Base-by-base conservation (phyloP, 2,888 invertebrate species). In the Hyposoter didymator region DNA sequence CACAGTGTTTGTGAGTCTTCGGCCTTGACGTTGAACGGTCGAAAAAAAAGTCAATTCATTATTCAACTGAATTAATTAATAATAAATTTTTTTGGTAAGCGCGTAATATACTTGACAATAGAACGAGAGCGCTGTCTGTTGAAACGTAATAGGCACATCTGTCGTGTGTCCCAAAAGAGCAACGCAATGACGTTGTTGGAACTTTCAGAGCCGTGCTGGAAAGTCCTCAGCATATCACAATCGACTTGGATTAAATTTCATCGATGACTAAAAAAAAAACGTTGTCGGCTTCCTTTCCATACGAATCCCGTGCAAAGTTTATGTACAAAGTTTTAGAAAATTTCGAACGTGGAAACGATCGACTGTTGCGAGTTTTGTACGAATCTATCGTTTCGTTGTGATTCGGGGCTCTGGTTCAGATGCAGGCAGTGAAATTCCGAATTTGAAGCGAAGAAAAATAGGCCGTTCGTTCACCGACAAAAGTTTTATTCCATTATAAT, bases 401-500 rank as follows among this genome's bases (percentile, higher is more conserved):
- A 45, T 45, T 80, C 47, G 49, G 7, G 76, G 62, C 80, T 73
- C 52, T 67, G 72, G 67, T 74, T 83, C 70, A 59, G 70, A 64
- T 45, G 35, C 49, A 35, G 83, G 85, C 83, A 83, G 85, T 85
- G 80, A 80, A 78, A 62, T 74, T 28, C 76, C 73, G 69, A 82
- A 47, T 79, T 49, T 45, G 35, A 45, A 84, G 28, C 19, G 14
- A 35, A 43, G 43, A 19, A 39, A 17, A 35, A 17, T 14, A 6
- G 28, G 4, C 69, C 45, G 69, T 52, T 70, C 17, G 52, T n/a
- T 52, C 2, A 17, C 7, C 39, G 6, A 19, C 12, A 39, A 59
- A 43, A 12, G 2, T 19, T 67, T 14, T 39, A 35, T 67, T 67
- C 10, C 10, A 19, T 67, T 17, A 39, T 7, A 10, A 43, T 43